Conservation (phyloP, 2,797 vertebrate species). For the Limosa lapponica region DNA sequence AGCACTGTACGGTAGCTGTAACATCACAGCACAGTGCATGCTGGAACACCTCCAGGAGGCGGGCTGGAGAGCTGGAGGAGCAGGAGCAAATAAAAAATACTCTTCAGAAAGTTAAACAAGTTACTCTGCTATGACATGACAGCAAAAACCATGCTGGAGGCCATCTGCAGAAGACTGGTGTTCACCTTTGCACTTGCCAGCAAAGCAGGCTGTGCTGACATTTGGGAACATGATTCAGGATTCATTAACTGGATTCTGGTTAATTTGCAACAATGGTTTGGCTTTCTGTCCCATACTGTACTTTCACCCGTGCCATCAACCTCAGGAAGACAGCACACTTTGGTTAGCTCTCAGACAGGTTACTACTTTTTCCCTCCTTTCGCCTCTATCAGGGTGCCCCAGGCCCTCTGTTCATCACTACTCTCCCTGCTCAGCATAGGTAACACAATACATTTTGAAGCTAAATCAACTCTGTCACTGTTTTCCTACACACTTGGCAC, state of each 20-base stretch:
- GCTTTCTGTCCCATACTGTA: not conserved
- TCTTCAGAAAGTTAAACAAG: not conserved
- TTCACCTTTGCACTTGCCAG: not conserved
- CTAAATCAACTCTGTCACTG: not conserved
- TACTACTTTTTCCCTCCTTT: not conserved
- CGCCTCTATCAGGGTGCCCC: rapidly evolving
- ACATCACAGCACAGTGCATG: not conserved
- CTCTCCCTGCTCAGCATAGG: not conserved
- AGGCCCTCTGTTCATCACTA: not conserved
- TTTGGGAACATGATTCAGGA: not conserved
- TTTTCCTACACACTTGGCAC: not conserved
- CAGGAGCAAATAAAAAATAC: not conserved
- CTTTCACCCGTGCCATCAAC: not conserved
- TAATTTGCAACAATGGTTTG: not conserved
- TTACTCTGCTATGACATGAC: not conserved
- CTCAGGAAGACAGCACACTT: not conserved
- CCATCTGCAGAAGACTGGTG: not conserved
- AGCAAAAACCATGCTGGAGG: not conserved
- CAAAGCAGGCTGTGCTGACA: not conserved
- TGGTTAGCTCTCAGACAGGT: not conserved
- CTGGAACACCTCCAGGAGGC: not conserved
- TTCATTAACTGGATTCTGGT: conserved; percentile 17
- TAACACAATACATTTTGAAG: not conserved
- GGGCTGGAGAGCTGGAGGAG: not conserved
- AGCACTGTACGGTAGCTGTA: not conserved